Percentiles rank a stretch among this genome's conserved stretches.
phyloP scores from a whole-genome alignment of 1,140 invertebrate species.

The Glomeris maerens region DNA sequence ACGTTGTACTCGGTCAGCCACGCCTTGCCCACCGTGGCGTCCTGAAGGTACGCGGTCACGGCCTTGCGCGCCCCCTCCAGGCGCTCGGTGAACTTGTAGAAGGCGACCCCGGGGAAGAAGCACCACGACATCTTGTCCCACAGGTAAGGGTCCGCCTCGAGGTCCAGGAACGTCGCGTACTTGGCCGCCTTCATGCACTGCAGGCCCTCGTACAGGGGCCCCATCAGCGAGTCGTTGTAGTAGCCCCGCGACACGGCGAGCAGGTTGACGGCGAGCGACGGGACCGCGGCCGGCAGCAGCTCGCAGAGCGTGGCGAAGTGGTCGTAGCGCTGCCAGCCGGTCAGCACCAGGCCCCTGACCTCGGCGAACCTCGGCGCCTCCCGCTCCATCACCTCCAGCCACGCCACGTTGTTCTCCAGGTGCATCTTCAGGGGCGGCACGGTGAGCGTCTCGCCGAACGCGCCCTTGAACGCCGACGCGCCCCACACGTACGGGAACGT shows the following conservation, averaged over 20 bases:
- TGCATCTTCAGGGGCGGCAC: conserved; percentile 45
- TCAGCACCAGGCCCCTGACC: conserved; percentile 44
- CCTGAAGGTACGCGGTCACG: conserved; percentile 1
- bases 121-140: conserved; percentile 43
- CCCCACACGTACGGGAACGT: conserved; percentile 81
- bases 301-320: conserved; percentile 89
- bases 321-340: conserved; percentile 69
- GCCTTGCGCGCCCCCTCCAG: conserved; percentile 31
- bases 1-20: conserved; percentile 70
- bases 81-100: conserved; percentile 42
- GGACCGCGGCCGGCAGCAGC: conserved; percentile 66
- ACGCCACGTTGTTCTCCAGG: conserved; percentile 54
- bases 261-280: conserved; percentile 52
- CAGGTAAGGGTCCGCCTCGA: conserved; percentile 42
- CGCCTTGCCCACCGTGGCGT: conserved; percentile 32
- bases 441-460: conserved; percentile 56
- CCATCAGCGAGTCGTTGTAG: conserved; percentile 40
- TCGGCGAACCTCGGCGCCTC: conserved; percentile 38
- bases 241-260: conserved; percentile 42
- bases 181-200: conserved; percentile 33
- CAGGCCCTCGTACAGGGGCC: conserved; percentile 38
- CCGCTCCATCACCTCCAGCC: conserved; percentile 46
- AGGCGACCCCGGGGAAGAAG: conserved; percentile 38
- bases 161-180: conserved; percentile 32
- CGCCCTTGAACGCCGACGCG: conserved; percentile 79